Evolutionary conservation across 1,140 invertebrate species (phyloP).

Genomic region (Achroia grisella): DNA sequence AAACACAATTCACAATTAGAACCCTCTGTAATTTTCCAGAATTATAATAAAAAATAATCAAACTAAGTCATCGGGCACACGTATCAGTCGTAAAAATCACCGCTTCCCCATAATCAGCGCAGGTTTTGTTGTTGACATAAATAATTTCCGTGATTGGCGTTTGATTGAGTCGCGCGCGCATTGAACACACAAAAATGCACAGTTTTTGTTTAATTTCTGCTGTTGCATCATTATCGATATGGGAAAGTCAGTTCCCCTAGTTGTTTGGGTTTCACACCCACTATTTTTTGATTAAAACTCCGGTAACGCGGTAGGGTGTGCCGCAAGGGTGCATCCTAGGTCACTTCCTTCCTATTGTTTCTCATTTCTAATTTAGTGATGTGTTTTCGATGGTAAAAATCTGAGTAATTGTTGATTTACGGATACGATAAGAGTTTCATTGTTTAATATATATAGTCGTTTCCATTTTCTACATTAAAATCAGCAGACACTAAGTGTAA

Average conservation of each 20-base stretch:
- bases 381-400: too few relatives aligned
- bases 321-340: constrained; percentile 44
- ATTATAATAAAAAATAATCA: constrained; percentile 3
- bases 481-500: too few relatives aligned
- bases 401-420: too few relatives aligned
- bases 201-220: constrained; percentile 38
- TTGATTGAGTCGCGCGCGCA: constrained; percentile 42
- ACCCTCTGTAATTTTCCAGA: too few relatives aligned
- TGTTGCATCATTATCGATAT: constrained; percentile 61
- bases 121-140: constrained; percentile 52
- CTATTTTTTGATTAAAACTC: constrained; percentile 62
- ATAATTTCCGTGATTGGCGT: constrained; percentile 41
- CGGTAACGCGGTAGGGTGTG: constrained; percentile 42
- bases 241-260: constrained; percentile 51
- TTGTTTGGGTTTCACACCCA: constrained; percentile 65
- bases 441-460: too few relatives aligned
- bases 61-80: constrained; percentile 30
- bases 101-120: constrained; percentile 24
- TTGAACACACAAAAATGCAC: constrained; percentile 22
- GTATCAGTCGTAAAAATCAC: constrained; percentile 32
- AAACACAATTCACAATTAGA: too few relatives aligned
- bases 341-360: constrained; percentile 34
- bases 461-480: too few relatives aligned
- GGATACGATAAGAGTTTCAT: too few relatives aligned
- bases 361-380: constrained; percentile 15